Percentiles rank a stretch among this genome's conserved stretches.
Evolutionary conservation across 1,140 invertebrate species (phyloP).

Genomic region (Danaus melanippus): DNA sequence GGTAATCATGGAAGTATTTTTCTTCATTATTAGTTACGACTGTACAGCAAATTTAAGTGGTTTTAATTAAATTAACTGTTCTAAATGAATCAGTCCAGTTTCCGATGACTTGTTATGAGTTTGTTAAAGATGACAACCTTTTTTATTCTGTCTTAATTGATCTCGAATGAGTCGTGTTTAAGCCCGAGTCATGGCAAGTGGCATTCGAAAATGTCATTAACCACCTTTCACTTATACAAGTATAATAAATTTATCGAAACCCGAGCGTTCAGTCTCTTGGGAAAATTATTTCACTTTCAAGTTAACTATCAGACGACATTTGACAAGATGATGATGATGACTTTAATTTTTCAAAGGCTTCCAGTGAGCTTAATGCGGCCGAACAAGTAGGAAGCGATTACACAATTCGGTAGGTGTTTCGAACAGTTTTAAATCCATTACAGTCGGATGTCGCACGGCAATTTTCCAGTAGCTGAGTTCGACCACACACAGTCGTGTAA

Average conservation of each 20-base stretch:
- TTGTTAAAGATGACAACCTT: conserved; percentile 39
- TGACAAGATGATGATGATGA: conserved; percentile 24
- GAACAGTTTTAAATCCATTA: conserved; percentile 68
- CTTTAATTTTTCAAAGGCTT: conserved; percentile 25
- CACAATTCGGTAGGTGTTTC: conserved; percentile 47
- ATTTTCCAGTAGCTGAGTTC: conserved; percentile 62
- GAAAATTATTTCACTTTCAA: no score
- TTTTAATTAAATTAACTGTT: conserved; percentile 58
- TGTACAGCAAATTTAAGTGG: conserved; percentile 17
- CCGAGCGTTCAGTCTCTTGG: conserved; percentile 6
- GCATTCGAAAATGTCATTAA: conserved; percentile 9
- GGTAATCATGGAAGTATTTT: no score
- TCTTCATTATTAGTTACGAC: background rate
- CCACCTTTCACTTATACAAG: no score
- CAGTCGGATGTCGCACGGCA: conserved; percentile 57
- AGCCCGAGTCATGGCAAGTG: conserved; percentile 17
- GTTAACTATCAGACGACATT: background rate
- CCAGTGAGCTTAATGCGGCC: conserved; percentile 25
- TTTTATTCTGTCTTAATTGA: conserved; percentile 34
- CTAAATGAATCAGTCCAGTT: conserved; percentile 17
- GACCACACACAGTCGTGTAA: conserved; percentile 57
- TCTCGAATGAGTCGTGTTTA: conserved; percentile 39
- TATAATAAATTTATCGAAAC: no score
- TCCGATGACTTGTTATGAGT: conserved; percentile 25
- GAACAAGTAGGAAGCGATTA: conserved; percentile 62